These are phyloP conservation scores for Amblyornis subalaris DNA, from an alignment of 2,113 vertebrate genomes.

Conservation along the genomic window DNA sequence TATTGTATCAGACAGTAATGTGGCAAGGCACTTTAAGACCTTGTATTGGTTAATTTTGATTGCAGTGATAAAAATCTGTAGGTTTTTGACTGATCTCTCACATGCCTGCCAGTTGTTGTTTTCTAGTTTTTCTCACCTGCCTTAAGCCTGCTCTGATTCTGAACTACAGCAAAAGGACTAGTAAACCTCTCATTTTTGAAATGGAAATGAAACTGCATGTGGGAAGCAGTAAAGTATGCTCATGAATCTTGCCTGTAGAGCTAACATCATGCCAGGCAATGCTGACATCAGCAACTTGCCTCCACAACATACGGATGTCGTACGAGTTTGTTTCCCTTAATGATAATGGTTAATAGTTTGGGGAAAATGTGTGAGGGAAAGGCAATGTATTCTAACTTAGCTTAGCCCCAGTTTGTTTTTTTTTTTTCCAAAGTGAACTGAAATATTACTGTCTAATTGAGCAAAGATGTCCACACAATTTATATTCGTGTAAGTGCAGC, in stretches of 20 bases:
- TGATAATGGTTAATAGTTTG: not conserved
- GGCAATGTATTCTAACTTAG: not conserved
- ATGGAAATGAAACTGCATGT: not conserved
- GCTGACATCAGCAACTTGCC: not conserved
- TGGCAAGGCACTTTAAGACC: not conserved
- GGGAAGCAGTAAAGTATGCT: not conserved
- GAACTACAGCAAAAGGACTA: not conserved
- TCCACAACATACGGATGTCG: not conserved
- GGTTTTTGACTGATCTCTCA: not conserved
- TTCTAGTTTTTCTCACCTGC: not conserved
- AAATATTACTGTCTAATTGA: not conserved
- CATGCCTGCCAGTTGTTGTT: not conserved
- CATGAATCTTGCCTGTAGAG: not conserved
- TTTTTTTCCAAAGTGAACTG: not conserved
- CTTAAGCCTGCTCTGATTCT: not conserved
- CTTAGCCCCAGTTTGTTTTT: not conserved
- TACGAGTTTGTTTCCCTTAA: not conserved
- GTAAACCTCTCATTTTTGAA: not conserved
- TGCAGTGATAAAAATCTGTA: not conserved
- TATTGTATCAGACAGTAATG: not conserved
- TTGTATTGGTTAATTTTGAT: not conserved
- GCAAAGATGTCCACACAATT: not conserved
- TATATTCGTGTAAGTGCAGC: not conserved
- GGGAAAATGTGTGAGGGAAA: not conserved
- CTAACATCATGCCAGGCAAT: not conserved